Percentiles rank a stretch among this genome's conserved stretches.
Conservation (phyloP, 1,140 invertebrate species). For the Leptopilina clavipes region DNA sequence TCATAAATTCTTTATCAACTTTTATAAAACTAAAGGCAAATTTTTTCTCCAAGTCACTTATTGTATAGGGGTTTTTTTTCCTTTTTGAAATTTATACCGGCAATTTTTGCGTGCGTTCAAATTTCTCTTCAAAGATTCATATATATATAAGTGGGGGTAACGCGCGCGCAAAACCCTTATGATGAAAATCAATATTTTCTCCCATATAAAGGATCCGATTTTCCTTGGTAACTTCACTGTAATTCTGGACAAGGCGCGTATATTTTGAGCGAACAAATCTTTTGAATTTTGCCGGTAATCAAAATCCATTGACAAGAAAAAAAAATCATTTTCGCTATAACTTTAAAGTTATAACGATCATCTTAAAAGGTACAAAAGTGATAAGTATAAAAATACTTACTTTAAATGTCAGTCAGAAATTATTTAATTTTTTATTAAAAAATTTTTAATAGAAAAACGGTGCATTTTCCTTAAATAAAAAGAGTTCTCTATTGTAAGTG, state of each 20-base stretch:
- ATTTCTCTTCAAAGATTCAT: background rate
- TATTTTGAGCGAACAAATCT: background rate
- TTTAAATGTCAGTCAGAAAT: conserved; percentile 8
- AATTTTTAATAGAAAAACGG: background rate
- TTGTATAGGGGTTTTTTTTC: no score
- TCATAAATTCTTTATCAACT: no score
- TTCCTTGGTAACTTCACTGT: conserved; percentile 49
- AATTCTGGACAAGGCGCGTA: conserved; percentile 49
- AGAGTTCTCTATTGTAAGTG: background rate
- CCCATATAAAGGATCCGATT: conserved; percentile 60
- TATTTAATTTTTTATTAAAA: background rate
- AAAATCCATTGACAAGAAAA: background rate
- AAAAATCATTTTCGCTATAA: background rate
- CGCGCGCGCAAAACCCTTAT: conserved; percentile 48
- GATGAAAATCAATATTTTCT: conserved; percentile 61
- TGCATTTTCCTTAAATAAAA: background rate
- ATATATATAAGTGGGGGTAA: conserved; percentile 45
- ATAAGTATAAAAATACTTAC: background rate
- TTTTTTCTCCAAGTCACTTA: no score
- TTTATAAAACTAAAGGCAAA: no score
- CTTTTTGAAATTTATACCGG: no score
- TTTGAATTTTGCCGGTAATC: background rate
- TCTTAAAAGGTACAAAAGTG: conserved; percentile 3
- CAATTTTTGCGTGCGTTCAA: no score
- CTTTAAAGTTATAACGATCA: background rate